A percentile compares a stretch with the other conserved stretches of the same genome.
Evolutionary conservation across 2,888 invertebrate genomes (phyloP).

Genomic region (Morpho deidamia): DNA sequence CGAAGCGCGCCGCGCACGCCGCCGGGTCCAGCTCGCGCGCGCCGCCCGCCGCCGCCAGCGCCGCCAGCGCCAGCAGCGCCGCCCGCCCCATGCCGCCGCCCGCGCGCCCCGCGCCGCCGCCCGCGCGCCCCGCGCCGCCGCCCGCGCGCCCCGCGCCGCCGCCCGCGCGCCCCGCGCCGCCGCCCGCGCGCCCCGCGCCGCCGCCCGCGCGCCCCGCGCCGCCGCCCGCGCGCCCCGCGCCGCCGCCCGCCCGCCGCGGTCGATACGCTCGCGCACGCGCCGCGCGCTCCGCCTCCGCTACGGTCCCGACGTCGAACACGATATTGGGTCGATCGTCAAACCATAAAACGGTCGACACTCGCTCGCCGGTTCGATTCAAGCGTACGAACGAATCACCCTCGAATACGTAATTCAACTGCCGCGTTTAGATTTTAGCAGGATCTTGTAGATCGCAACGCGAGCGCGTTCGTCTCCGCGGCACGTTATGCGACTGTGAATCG

Average conservation of each 20-base stretch:
- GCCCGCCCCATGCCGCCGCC: conserved; percentile 27
- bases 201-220: neutral
- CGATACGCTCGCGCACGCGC: conserved; percentile 47
- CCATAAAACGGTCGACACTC: too few relatives aligned
- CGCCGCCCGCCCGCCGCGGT: conserved; percentile 24
- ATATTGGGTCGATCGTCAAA: too few relatives aligned
- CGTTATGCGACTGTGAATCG: conserved; percentile 25
- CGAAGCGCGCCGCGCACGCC: conserved; percentile 86
- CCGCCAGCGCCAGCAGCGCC: conserved; percentile 39
- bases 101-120: conserved; percentile 4
- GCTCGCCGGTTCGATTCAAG: too few relatives aligned
- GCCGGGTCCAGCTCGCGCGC: conserved; percentile 80
- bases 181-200: conserved; percentile 39
- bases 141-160: conserved; percentile 8
- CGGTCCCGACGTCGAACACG: neutral
- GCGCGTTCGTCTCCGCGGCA: conserved; percentile 37
- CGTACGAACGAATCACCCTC: neutral
- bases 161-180: conserved; percentile 27
- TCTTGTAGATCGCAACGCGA: too few relatives aligned
- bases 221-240: neutral
- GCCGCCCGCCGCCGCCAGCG: conserved; percentile 34
- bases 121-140: neutral
- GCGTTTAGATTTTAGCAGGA: neutral
- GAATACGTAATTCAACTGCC: conserved; percentile 13
- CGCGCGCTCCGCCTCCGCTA: neutral